phyloP scores from a whole-genome alignment of 1,140 invertebrate species.

The Tribolium castaneum region DNA sequence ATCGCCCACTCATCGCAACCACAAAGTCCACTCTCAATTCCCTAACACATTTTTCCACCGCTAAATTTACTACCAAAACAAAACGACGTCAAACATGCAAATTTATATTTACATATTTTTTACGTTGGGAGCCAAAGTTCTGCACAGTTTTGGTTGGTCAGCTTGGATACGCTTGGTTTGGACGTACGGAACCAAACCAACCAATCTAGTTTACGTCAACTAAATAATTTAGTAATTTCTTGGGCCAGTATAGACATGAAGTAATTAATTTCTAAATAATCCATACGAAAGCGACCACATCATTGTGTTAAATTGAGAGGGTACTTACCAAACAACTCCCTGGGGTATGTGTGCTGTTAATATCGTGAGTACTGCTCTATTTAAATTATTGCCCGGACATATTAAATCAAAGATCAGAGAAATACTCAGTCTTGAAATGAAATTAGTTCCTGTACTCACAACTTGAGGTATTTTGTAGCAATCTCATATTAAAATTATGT shows the following conservation, averaged over 20 bases:
- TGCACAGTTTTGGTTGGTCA: too few species aligned
- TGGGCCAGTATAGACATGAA: not conserved
- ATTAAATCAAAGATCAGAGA: slow-evolving; percentile 4
- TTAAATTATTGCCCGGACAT: not conserved
- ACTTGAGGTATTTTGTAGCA: not conserved
- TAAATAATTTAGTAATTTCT: not conserved
- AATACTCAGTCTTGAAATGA: not conserved
- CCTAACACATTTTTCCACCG: not conserved
- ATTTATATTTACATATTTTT: not conserved
- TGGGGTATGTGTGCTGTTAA: not conserved
- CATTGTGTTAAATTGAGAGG: slow-evolving; percentile 18
- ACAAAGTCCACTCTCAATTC: not conserved
- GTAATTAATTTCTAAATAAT: slow-evolving; percentile 16
- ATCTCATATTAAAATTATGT: not conserved
- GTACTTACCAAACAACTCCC: slow-evolving; percentile 10
- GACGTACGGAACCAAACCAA: too few species aligned
- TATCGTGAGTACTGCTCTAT: not conserved
- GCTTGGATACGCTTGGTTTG: too few species aligned
- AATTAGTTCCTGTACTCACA: not conserved
- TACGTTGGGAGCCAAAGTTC: too few species aligned
- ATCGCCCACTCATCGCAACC: slow-evolving; percentile 1
- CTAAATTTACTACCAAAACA: not conserved
- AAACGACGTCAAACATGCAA: not conserved
- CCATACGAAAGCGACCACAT: not conserved
- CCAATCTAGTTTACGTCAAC: too few species aligned